Evolutionary conservation across 2,888 invertebrate species (phyloP).

Genomic region (Rhodophaea formosa): DNA sequence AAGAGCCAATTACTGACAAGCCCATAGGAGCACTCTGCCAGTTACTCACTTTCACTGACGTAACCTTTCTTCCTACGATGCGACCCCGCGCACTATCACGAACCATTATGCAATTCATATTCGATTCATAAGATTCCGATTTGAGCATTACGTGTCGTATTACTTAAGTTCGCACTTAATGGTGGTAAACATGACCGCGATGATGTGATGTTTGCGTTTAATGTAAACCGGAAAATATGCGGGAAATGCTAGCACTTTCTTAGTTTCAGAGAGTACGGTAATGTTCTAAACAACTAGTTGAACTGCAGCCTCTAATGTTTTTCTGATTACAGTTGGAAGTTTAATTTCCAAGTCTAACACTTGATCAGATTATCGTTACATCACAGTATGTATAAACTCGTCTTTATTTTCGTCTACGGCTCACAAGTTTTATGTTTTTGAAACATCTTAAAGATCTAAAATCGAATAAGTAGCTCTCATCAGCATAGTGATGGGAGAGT

Average conservation of each 20-base stretch:
- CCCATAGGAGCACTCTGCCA: constrained; percentile 39
- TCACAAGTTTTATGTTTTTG: no score
- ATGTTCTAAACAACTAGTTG: no score
- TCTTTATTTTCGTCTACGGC: no score
- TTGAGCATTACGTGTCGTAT: constrained; percentile 6
- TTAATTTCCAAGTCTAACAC: no score
- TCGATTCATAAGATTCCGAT: constrained; percentile 28
- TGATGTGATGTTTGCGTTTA: not conserved
- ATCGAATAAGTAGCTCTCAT: no score
- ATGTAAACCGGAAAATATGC: not conserved
- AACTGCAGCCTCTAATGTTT: no score
- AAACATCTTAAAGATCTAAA: no score
- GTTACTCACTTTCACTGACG: constrained; percentile 56
- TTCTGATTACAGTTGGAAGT: no score
- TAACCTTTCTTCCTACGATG: constrained; percentile 61
- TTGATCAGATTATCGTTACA: no score
- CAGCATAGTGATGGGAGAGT: no score
- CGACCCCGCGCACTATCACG: constrained; percentile 63
- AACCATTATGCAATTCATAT: constrained; percentile 38
- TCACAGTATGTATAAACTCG: no score
- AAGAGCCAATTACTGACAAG: constrained; percentile 13
- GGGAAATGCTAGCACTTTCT: not conserved
- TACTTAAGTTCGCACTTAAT: not conserved
- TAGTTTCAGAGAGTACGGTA: not conserved
- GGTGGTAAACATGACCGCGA: constrained; percentile 10